Conservation (phyloP, 2,113 vertebrate genomes). For the Ancistrus triradiatus region DNA sequence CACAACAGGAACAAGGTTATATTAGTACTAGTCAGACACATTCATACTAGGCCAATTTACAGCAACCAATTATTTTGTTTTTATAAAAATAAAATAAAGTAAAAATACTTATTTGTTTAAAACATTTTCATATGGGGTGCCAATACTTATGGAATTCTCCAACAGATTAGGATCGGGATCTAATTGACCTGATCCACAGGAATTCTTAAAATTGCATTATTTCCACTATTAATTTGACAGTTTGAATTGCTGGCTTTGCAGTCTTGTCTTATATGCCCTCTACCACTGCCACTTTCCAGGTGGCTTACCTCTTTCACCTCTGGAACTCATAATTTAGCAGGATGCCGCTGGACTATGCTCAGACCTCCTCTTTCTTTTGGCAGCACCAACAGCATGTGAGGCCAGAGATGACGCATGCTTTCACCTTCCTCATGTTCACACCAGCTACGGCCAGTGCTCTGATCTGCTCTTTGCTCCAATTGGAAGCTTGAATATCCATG, state of each 20-base stretch:
- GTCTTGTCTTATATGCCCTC: background rate
- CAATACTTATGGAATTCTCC: too few species aligned
- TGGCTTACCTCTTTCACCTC: background rate
- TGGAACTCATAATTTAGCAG: background rate
- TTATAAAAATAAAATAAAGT: too few species aligned
- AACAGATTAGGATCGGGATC: too few species aligned
- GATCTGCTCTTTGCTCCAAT: constrained; percentile 16
- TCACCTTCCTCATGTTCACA: constrained; percentile 17
- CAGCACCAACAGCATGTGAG: background rate
- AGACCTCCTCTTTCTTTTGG: constrained; percentile 23
- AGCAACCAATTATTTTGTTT: background rate
- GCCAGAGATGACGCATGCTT: constrained; percentile 14
- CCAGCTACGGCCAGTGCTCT: constrained; percentile 11
- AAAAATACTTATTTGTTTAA: too few species aligned
- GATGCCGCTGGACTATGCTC: background rate
- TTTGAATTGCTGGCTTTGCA: background rate
- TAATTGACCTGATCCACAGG: too few species aligned
- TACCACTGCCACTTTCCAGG: background rate
- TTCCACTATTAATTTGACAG: background rate
- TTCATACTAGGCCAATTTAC: too few species aligned
- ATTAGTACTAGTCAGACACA: too few species aligned
- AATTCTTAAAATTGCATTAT: too few species aligned
- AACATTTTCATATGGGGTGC: too few species aligned
- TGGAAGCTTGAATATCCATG: background rate
- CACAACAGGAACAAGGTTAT: too few species aligned